Base-by-base conservation (phyloP, 2,888 invertebrate species). In the Melanargia galathea region DNA sequence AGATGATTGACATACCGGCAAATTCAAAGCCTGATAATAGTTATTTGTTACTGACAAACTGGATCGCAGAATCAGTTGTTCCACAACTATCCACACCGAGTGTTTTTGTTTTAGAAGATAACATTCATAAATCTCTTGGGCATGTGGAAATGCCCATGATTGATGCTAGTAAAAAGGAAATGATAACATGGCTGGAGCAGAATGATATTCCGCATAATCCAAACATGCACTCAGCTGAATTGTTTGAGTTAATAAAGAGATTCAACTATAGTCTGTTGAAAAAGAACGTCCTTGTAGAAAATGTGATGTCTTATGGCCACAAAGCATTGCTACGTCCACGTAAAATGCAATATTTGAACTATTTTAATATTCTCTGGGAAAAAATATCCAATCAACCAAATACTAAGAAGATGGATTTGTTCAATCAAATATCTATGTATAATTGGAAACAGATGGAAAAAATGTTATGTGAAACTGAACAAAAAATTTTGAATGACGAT, bases 171-270 rank as follows among this genome's bases (percentile, higher is more conserved):
- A 73, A 68, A 57, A 11, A 6, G 4, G 68, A 66, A 3, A 71
- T 73, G 68, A 62, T 64, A 0, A 33, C 55, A 3, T 73, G 71
- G 73, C 58, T 73, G 2, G 30, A 64, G 1, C 8, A 55, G 0
- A 63, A 66, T 20, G 57, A 65, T 13, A 66, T 74, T 11, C 69
- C 69, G 5, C 60, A 68, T n/a, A 16, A 62, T 6, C 13, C 46
- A 8, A n/a, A n/a, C 2, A 43, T 49, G 24, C 67, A 69, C 26
- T 61, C 68, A 65, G 64, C 69, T n/a, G 73, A 74, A 16, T 63
- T 74, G 16, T 73, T 65, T 45, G 63, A 68, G 45, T 35, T 73
- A 0, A 66, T 74, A 55, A 54, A 69, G 22, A 66, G 55, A 43
- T 68, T 26, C 43, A 69, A 61, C 11, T 20, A 18, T 8, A 56